Percentiles rank a stretch among this genome's conserved stretches.
Evolutionary conservation across 2,113 vertebrate species (phyloP).

Genomic region (Gobiocypris rarus): DNA sequence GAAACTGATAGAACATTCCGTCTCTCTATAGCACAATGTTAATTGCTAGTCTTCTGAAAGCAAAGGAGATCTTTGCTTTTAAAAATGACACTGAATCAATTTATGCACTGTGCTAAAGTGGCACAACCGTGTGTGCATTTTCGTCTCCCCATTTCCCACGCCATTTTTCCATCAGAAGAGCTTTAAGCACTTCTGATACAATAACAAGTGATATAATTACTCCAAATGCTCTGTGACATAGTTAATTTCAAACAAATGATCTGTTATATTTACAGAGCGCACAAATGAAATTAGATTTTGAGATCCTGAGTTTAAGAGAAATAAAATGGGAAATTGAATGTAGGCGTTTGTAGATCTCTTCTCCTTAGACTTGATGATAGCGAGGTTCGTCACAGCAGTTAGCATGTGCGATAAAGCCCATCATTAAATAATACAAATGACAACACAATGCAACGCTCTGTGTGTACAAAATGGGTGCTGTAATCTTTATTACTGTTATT

Average conservation of each 20-base stretch:
- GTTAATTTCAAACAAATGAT: constrained; percentile 56
- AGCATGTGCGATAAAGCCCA: constrained; percentile 40
- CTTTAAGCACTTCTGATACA: constrained; percentile 42
- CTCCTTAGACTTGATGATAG: constrained; percentile 20
- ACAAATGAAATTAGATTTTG: constrained; percentile 37
- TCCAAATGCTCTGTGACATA: constrained; percentile 36
- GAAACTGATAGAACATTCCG: too few species aligned
- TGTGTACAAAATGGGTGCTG: constrained; percentile 8
- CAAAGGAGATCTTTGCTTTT: too few species aligned
- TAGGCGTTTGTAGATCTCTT: constrained; percentile 15
- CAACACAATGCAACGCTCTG: constrained; percentile 23
- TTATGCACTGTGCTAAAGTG: neutral
- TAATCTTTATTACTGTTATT: constrained; percentile 45
- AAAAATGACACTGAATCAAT: neutral
- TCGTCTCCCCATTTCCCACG: neutral
- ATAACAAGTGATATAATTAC: constrained; percentile 47
- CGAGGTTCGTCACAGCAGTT: constrained; percentile 36
- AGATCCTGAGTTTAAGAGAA: constrained; percentile 22
- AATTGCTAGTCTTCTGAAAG: neutral
- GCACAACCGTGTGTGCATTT: neutral
- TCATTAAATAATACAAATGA: constrained; percentile 41
- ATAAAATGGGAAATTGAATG: constrained; percentile 29
- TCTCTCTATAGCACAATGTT: too few species aligned
- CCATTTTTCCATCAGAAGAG: constrained; percentile 31
- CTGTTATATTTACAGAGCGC: constrained; percentile 43